These are phyloP conservation scores for Mirza zaza DNA, from an alignment of 2,113 vertebrate genomes.

Conservation along the genomic window DNA sequence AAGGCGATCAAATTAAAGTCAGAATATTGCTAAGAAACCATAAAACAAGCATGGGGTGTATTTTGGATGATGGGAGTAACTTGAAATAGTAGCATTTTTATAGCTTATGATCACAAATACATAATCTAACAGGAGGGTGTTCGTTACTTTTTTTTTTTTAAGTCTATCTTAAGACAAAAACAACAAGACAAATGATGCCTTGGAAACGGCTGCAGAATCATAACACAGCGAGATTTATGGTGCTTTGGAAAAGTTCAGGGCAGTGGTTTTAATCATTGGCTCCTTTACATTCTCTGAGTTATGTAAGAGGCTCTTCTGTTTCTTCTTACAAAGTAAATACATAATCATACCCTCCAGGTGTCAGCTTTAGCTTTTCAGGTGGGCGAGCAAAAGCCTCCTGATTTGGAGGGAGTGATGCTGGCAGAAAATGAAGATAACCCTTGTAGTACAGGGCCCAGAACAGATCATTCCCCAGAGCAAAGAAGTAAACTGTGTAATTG, in stretches of 20 bases:
- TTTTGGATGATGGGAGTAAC: not conserved
- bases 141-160: not conserved
- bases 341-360: not conserved
- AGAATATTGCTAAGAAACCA: not conserved
- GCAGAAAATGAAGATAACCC: not conserved
- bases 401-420: not conserved
- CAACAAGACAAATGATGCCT: not conserved
- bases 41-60: not conserved
- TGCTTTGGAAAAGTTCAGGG: conserved; percentile 11
- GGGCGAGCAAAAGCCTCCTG: not conserved
- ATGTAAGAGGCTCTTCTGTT: not conserved
- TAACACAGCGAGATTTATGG: not conserved
- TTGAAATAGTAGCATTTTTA: not conserved
- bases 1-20: not conserved
- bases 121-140: not conserved
- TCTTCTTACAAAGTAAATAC: not conserved
- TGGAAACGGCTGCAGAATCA: not conserved
- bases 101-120: not conserved
- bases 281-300: not conserved
- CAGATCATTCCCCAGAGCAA: not conserved
- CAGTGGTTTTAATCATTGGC: not conserved
- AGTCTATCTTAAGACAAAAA: not conserved
- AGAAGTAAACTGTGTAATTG: not conserved
- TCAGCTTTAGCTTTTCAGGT: not conserved
- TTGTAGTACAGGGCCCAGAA: not conserved